Evolutionary conservation across 2,113 vertebrate genomes (phyloP), one percentile per base, ranked within the genome.

Genomic region (Papio anubis): DNA sequence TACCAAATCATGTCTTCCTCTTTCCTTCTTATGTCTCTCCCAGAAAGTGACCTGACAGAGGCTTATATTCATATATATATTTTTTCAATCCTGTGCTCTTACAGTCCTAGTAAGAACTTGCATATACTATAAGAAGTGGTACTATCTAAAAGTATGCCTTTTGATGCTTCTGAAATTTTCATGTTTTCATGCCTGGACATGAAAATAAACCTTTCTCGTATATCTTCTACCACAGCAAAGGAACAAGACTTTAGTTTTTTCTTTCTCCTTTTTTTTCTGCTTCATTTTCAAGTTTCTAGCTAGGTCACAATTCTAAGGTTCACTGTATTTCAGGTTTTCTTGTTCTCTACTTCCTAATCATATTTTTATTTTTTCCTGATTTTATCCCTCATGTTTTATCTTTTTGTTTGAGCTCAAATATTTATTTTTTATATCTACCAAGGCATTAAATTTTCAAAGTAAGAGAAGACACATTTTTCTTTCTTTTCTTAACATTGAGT

Each of bases 261-360:
- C 6, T 55, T 20, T 23, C 4, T 20, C n/a, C 43, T 5, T 59
- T 90, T 14, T 27, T 59, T 27, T 57, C 2, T 70, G 3, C 59
- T n/a, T n/a, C 4, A 10, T 50, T 92, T 55, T 76, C 1, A 40
- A 79, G 38, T 66, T 64, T 64, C 30, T 59, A 59, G 5, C 32
- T 20, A 21, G 55, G 35, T 55, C 61, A 66, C 6, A 59, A 73
- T 35, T 70, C 5, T 91, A 76, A 90, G 0, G 0, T 55, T 88
- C 11, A 1, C 2, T 5, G 0, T 64, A 30, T 85, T 85, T 23
- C 68, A 38, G 32, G 14, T 35, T 0, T 84, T 43, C 1, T 18
- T 68, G 3, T 89, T 94, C 35, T 59, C 20, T 73, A 21, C 50
- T 43, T 80, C 6, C 43, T 2, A 52, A 43, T 30, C 3, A 27